Base-by-base conservation (phyloP, 2,797 vertebrate species). In the Enteromius treurensis region DNA sequence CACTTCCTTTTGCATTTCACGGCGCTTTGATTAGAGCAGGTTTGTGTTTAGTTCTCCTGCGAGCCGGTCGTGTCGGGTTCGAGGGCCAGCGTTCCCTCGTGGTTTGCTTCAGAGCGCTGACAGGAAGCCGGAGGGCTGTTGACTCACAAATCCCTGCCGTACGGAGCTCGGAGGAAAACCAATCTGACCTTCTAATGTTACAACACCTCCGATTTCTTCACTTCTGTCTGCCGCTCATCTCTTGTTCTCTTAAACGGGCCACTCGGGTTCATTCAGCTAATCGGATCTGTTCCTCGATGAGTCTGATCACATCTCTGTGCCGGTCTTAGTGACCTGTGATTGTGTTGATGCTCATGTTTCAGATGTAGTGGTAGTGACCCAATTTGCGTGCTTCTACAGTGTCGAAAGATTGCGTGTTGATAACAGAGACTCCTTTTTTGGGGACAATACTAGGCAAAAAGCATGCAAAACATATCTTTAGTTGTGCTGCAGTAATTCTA, bases 161-260 rank as follows among this genome's bases (percentile, higher is more conserved):
- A 80, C 77, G 14, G 81, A 77, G 67, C 32, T 53, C 80, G 1
- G 55, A 87, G 85, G 85, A 80, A 87, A 88, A 85, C 64, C 21
- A 84, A 84, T 77, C 62, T 87, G 88, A 90, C 88, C 89, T 88
- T 88, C 85, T 91, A 79, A 73, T 42, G 64, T 89, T 90, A 84
- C 80, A 76, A 65, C 84, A 74, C 74, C 69, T 83, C 78, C 64
- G 9, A 62, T 74, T 84, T 84, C 81, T 34, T 73, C 69, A 47
- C 79, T 81, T 37, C 77, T 55, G 69, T 77, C 81, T 83, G 84
- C 70, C 26, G 26, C 19, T 26, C 6, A 32, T 65, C 80, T 78
- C 68, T 42, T 69, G 70, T 45, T 71, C 9, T 45, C 51, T 19
- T 73, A 47, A 32, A 40, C 84, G 62, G 49, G 21, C 64, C 81